Percentiles rank a stretch among this genome's conserved stretches.
These are phyloP conservation scores for Thermophis baileyi DNA, from an alignment of 2,113 vertebrate species.

Conservation along the genomic window DNA sequence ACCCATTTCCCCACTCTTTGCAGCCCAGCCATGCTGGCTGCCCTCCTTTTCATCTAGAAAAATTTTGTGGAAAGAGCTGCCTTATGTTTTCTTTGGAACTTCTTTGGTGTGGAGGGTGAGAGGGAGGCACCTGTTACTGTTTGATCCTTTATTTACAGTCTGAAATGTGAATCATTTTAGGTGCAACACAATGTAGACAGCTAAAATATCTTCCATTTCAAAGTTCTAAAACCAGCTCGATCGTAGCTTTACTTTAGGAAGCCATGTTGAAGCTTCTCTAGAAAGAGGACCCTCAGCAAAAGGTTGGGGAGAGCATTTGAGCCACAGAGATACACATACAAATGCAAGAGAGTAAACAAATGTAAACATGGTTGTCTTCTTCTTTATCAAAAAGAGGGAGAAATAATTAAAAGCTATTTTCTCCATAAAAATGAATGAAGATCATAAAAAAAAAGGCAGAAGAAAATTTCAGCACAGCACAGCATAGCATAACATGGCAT, in stretches of 20 bases:
- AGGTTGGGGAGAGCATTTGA: background rate
- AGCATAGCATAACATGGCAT: background rate
- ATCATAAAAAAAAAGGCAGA: background rate
- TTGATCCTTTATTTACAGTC: background rate
- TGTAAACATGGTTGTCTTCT: background rate
- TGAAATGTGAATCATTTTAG: background rate
- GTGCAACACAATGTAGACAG: background rate
- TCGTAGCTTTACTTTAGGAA: background rate
- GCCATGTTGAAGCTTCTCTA: background rate
- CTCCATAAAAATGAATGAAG: background rate
- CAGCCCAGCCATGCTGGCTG: background rate
- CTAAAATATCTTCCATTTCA: background rate
- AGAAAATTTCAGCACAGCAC: background rate
- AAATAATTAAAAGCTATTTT: background rate
- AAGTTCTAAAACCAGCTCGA: background rate
- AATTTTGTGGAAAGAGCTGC: accelerated
- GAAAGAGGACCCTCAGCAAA: background rate
- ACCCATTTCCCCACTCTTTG: background rate
- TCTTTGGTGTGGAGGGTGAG: background rate
- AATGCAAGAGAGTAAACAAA: background rate
- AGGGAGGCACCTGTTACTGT: background rate
- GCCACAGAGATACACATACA: background rate
- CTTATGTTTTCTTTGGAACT: background rate
- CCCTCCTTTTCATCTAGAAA: background rate
- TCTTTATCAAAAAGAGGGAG: background rate